A percentile compares a stretch with the other conserved stretches of the same genome.
Conservation (phyloP, 2,888 invertebrate genomes). For the Parochlus steinenii region DNA sequence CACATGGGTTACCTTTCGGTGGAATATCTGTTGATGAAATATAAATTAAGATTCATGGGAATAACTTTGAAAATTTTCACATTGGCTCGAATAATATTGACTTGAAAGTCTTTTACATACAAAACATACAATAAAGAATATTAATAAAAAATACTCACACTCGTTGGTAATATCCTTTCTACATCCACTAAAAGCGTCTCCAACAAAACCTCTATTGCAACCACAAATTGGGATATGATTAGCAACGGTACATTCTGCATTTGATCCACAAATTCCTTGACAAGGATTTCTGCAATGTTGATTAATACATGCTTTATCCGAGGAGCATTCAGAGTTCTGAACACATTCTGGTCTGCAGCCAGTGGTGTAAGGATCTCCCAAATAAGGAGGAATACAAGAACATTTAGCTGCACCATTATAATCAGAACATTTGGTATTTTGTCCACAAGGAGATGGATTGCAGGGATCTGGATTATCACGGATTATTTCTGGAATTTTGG, state of each 20-base stretch:
- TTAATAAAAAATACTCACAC: too few species aligned
- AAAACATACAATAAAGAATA: too few species aligned
- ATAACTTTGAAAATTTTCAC: too few species aligned
- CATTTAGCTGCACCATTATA: conserved; percentile 54
- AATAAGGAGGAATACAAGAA: conserved; percentile 73
- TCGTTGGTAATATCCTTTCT: conserved; percentile 32
- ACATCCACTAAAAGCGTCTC: conserved; percentile 71
- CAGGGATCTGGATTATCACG: conserved; percentile 34
- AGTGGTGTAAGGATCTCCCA: conserved; percentile 71
- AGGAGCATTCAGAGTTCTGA: conserved; percentile 63
- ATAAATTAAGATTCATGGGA: too few species aligned
- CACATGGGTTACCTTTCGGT: conserved; percentile 41
- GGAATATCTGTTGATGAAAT: too few species aligned
- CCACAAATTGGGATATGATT: conserved; percentile 72
- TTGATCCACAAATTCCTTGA: conserved; percentile 64
- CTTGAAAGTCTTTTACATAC: too few species aligned
- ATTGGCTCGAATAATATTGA: too few species aligned
- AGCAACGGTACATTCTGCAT: conserved; percentile 65
- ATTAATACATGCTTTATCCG: conserved; percentile 59
- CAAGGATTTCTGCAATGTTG: conserved; percentile 79
- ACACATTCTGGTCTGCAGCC: conserved; percentile 78
- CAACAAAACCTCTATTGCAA: conserved; percentile 57
- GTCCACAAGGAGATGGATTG: conserved; percentile 50
- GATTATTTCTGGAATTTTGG: conserved; percentile 31
- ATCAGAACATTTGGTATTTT: conserved; percentile 61